Conservation (phyloP, 2,113 vertebrate species). For the Oryzias woworae region DNA sequence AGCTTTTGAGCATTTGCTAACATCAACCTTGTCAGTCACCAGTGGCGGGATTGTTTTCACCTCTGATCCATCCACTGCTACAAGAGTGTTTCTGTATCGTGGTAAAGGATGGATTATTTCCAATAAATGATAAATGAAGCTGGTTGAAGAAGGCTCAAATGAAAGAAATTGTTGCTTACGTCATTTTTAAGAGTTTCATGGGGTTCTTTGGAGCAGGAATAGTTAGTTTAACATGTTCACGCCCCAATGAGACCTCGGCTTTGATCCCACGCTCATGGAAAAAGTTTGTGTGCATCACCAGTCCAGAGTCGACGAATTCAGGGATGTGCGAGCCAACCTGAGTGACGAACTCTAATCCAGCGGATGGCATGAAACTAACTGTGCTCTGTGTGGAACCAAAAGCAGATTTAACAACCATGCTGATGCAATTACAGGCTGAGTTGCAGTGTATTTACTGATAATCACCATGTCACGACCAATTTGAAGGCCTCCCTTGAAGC, state of each 20-base stretch:
- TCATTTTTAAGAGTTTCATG: conserved; percentile 82
- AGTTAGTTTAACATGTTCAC: conserved; percentile 79
- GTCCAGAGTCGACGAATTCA: conserved; percentile 80
- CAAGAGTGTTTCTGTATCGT: conserved; percentile 79
- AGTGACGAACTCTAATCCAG: conserved; percentile 86
- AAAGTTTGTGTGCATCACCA: conserved; percentile 87
- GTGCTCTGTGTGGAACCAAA: conserved; percentile 70
- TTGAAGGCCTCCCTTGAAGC: conserved; percentile 81
- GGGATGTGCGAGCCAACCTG: conserved; percentile 83
- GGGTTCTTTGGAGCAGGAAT: conserved; percentile 81
- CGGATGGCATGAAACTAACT: conserved; percentile 84
- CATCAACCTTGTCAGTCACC: conserved; percentile 66
- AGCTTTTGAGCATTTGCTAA: conserved; percentile 76
- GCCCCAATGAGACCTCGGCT: conserved; percentile 72
- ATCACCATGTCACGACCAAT: conserved; percentile 79
- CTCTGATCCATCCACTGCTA: conserved; percentile 80
- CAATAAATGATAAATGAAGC: neutral
- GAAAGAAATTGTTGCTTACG: conserved; percentile 67
- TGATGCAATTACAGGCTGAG: neutral
- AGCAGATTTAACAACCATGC: neutral
- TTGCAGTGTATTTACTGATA: neutral
- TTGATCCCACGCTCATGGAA: conserved; percentile 85
- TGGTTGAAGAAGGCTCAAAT: neutral
- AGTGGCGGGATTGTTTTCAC: conserved; percentile 76
- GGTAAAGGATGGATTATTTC: neutral